Percentiles rank a stretch among this genome's conserved stretches.
Evolutionary conservation across 2,113 vertebrate genomes (phyloP).

Genomic region (Carassius gibelio): DNA sequence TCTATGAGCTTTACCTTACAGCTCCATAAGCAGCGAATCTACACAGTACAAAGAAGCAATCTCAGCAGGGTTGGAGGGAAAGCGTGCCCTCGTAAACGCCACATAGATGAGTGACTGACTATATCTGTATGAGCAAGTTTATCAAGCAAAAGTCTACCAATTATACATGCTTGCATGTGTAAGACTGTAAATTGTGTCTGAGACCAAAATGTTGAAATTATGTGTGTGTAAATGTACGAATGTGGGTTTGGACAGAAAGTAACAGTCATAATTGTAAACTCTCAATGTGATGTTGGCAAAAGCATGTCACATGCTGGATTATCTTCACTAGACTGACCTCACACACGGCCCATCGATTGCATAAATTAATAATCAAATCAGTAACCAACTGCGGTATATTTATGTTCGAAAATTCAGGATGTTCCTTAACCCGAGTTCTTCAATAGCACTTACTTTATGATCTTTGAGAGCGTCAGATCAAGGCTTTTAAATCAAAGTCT

Average conservation of each 20-base stretch:
- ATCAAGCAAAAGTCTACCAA: constrained; percentile 7
- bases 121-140: background rate
- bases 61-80: constrained; percentile 51
- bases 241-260: constrained; percentile 31
- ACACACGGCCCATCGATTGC: background rate
- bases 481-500: constrained; percentile 2
- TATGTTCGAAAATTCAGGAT: background rate
- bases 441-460: constrained; percentile 15
- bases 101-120: constrained; percentile 37
- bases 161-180: background rate
- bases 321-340: background rate
- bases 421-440: constrained; percentile 1
- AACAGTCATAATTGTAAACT: constrained; percentile 60
- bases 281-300: constrained; percentile 40
- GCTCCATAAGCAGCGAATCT: constrained; percentile 26
- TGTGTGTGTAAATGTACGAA: constrained; percentile 13
- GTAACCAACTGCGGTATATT: background rate
- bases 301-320: constrained; percentile 14
- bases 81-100: constrained; percentile 51
- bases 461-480: background rate
- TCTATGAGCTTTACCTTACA: constrained; percentile 40
- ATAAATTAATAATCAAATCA: constrained; percentile 8
- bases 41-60: constrained; percentile 38
- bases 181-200: background rate
- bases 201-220: background rate